Evolutionary conservation across 2,888 invertebrate genomes (phyloP).

Genomic region (Odontomyia ornata): DNA sequence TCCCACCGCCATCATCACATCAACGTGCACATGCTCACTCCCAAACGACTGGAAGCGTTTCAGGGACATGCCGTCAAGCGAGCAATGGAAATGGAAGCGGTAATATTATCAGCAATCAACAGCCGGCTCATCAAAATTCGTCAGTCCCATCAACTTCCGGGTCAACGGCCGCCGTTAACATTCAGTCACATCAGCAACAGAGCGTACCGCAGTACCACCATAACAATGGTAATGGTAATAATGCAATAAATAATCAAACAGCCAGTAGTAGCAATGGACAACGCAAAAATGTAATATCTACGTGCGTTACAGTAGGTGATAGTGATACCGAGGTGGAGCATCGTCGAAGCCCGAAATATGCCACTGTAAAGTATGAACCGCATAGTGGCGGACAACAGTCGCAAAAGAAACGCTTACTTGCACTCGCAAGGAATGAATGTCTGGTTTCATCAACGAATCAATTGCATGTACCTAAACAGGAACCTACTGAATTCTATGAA

Average conservation of each 20-base stretch:
- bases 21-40: slow-evolving; percentile 62
- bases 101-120: slow-evolving; percentile 51
- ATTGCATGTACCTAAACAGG: slow-evolving; percentile 64
- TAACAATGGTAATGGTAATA: slow-evolving; percentile 51
- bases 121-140: slow-evolving; percentile 53
- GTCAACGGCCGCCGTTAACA: slow-evolving; percentile 15
- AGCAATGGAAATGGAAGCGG: slow-evolving; percentile 50
- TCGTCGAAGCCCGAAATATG: slow-evolving; percentile 55
- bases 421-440: slow-evolving; percentile 84
- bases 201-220: slow-evolving; percentile 51
- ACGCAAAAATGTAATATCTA: slow-evolving; percentile 77
- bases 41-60: slow-evolving; percentile 55
- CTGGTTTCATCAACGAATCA: slow-evolving; percentile 65
- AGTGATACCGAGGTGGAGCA: slow-evolving; percentile 76
- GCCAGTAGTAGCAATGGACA: slow-evolving; percentile 57
- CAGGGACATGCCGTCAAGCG: slow-evolving; percentile 55
- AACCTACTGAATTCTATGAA: slow-evolving; percentile 63
- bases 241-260: slow-evolving; percentile 46
- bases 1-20: slow-evolving; percentile 52
- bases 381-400: slow-evolving; percentile 71
- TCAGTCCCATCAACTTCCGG: slow-evolving; percentile 49
- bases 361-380: slow-evolving; percentile 63
- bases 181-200: slow-evolving; percentile 27
- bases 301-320: slow-evolving; percentile 79
- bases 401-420: slow-evolving; percentile 88